Percentiles rank a stretch among this genome's conserved stretches.
Conservation (phyloP, 2,888 invertebrate species). For the Crematogaster levior region DNA sequence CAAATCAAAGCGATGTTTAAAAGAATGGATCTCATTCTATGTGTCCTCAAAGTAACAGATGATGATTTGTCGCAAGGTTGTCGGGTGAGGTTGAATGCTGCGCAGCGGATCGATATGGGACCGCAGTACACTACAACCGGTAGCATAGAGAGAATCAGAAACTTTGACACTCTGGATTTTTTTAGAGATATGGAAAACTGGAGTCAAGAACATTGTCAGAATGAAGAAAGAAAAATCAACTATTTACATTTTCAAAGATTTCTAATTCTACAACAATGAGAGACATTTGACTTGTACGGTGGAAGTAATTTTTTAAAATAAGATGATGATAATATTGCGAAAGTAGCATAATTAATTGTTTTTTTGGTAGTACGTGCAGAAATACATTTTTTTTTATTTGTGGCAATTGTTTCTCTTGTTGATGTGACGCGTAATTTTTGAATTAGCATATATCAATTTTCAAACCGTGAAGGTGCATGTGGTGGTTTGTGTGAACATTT, state of each 20-base stretch:
- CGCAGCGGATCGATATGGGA: slow-evolving; percentile 75
- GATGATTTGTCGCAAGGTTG: slow-evolving; percentile 47
- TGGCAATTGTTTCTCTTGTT: background rate
- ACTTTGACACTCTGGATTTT: background rate
- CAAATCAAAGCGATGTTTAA: background rate
- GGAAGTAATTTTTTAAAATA: background rate
- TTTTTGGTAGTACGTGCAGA: background rate
- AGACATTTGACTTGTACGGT: background rate
- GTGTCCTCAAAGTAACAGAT: background rate
- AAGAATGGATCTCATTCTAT: slow-evolving; percentile 14
- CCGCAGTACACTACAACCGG: slow-evolving; percentile 2
- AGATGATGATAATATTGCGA: background rate
- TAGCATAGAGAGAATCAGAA: slow-evolving; percentile 13
- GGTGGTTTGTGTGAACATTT: background rate
- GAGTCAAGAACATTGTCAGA: too few relatives aligned
- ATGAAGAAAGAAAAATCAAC: background rate
- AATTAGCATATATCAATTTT: background rate
- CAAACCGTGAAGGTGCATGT: background rate
- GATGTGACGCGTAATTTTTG: background rate
- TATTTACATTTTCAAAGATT: background rate
- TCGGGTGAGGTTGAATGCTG: slow-evolving; percentile 53
- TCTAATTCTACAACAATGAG: background rate
- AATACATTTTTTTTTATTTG: background rate
- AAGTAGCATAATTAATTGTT: background rate
- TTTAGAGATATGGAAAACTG: background rate